Base-by-base conservation (phyloP, 2,888 invertebrate genomes). In the Cataglyphis altisquamis region DNA sequence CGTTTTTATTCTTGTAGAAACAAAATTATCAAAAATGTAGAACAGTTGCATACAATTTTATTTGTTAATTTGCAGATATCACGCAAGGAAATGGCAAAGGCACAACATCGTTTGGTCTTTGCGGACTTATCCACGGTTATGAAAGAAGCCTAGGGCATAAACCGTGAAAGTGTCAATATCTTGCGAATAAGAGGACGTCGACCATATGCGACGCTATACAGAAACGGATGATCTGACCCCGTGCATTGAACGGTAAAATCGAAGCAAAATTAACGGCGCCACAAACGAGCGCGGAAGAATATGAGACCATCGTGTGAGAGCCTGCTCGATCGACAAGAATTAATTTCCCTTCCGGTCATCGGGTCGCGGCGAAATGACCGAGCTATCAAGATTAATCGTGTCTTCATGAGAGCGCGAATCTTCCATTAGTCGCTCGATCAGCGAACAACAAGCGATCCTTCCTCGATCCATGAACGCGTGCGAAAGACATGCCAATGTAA, bases 31-130 rank as follows among this genome's bases (percentile, higher is more conserved):
- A 41, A 41, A 12, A 41, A n/a, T 15, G 15, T 8, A 21, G 41
- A 45, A 21, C 10, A 25, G 0, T 45, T 62, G 0, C 45, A 63
- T 1, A 48, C n/a, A 63, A 55, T 77, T 29, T 15, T 41, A 29
- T 77, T 36, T 41, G 32, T 84, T 87, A 80, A 86, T 86, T 87
- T 62, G 9, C 89, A 89, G 89, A 63, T 84, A 84, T 55, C 41
- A 57, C 62, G 21, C 36, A 45, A 21, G 57, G 83, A 64, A 78
- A 55, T 74, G 52, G 48, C 60, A 45, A 63, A 84, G 68, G 62
- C 75, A 73, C 52, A 68, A 77, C 68, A 63, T 80, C 75, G 63
- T 60, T 66, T 73, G 70, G 41, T 70, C 82, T 73, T 81, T 77
- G 80, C 55, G 52, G 73, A 77, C 52, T 75, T 73, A 80, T 80